A percentile compares a stretch with the other conserved stretches of the same genome.
Evolutionary conservation across 2,797 vertebrate species (phyloP).

Genomic region (Valencia hispanica): DNA sequence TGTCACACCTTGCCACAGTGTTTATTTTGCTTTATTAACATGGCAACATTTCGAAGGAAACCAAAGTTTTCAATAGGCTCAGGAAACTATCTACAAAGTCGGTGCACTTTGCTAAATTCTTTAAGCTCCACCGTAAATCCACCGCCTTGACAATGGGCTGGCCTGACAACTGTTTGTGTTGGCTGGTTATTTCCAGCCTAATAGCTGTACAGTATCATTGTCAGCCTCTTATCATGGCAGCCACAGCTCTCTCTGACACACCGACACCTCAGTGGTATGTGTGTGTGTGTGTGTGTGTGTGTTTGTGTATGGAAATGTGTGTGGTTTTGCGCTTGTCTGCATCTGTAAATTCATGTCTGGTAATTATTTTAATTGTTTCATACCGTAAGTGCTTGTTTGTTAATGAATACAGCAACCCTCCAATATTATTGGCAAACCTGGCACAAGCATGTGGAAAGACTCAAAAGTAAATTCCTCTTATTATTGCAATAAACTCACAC

Average conservation of each 20-base stretch:
- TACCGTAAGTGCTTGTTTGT: conserved; percentile 18
- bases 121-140: conserved; percentile 72
- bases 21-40: conserved; percentile 75
- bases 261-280: conserved; percentile 84
- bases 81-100: conserved; percentile 69
- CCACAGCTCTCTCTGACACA: conserved; percentile 90
- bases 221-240: conserved; percentile 91
- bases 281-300: conserved; percentile 44
- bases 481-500: neutral
- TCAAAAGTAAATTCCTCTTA: neutral
- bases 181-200: conserved; percentile 93
- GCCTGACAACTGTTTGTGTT: conserved; percentile 85
- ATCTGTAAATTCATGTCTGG: conserved; percentile 8
- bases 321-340: conserved; percentile 41
- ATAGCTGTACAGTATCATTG: conserved; percentile 94
- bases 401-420: neutral
- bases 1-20: conserved; percentile 68
- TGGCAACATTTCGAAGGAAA: conserved; percentile 59
- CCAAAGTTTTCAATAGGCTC: conserved; percentile 64
- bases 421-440: neutral
- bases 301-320: conserved; percentile 1
- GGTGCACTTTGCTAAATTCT: conserved; percentile 66
- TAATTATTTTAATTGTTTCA: conserved; percentile 18
- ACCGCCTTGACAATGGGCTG: conserved; percentile 71
- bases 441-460: neutral